Evolutionary conservation across 2,888 invertebrate species (phyloP).

Genomic region (Laspeyria flexula): DNA sequence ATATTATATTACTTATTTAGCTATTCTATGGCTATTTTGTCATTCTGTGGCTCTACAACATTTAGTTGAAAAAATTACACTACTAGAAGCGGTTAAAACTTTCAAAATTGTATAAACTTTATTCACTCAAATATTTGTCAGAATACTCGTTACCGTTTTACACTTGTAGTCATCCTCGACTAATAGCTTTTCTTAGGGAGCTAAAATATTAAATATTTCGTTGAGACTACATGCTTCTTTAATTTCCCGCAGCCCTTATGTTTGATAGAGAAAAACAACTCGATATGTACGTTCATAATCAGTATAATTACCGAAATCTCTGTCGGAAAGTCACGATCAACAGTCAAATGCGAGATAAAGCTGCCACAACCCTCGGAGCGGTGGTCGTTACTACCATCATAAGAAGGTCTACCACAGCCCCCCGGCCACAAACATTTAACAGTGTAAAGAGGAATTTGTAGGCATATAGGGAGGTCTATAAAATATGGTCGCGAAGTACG

Average conservation of each 20-base stretch:
- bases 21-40: too few relatives aligned
- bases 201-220: neutral
- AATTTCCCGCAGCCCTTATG: too few relatives aligned
- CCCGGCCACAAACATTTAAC: conserved; percentile 14
- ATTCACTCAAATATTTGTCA: too few relatives aligned
- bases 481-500: conserved; percentile 67
- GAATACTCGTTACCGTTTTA: too few relatives aligned
- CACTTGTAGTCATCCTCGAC: too few relatives aligned
- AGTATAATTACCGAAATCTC: conserved; percentile 82
- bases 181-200: neutral
- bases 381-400: conserved; percentile 58
- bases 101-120: too few relatives aligned
- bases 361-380: conserved; percentile 73
- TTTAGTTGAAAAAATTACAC: too few relatives aligned
- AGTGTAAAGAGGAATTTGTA: conserved; percentile 13
- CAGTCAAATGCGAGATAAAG: conserved; percentile 80
- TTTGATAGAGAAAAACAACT: conserved; percentile 44
- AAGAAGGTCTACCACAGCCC: conserved; percentile 48
- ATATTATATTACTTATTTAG: too few relatives aligned
- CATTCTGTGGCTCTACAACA: too few relatives aligned
- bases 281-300: conserved; percentile 75
- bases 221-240: neutral
- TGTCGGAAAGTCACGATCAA: conserved; percentile 82
- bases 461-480: conserved; percentile 47
- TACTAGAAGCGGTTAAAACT: too few relatives aligned